Evolutionary conservation across 2,888 invertebrate genomes (phyloP), one percentile per base, ranked within the genome.

Genomic region (Parochlus steinenii): DNA sequence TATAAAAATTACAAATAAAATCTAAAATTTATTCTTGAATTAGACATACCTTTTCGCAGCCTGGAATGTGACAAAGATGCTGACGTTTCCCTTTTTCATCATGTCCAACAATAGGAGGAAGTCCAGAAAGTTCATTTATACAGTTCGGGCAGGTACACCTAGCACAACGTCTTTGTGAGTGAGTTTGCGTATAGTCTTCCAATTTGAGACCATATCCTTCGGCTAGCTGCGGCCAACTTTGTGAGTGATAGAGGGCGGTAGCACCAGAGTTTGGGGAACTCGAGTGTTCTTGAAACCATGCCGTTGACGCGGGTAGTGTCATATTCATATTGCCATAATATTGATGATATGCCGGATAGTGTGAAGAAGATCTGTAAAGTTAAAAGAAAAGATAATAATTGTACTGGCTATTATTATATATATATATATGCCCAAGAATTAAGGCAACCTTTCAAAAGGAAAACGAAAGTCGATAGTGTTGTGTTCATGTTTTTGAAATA

Each of bases 61-160:
- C 86, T 2, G 81, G 77, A 24, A 85, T 74, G 55, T 87, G 85
- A 50, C 89, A 89, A 28, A 79, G 71, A 55, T 89, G 89, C 57
- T 68, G 79, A 54, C 74, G 80, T 62, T 75, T 85, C 46, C 74
- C 82, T 4, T 69, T 67, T 40, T 70, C 69, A 64, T 74, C 86
- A 54, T 64, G 78, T 50, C 62, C 75, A 56, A 69, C 75, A 46
- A 70, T 68, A 47, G 74, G 83, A 52, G 66, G 80, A 56, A 69
- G 71, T 40, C 68, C 85, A 46, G 67, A 81, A 52, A 78, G 82
- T 64, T 72, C 87, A 45, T 69, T 77, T 45, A 74, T 71, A 55
- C 74, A 85, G 61, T 76, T 85, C n/a, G 74, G 85, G 54, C 74
- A 85, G 34, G 74, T 72, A 54, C 80, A 82, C 49, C 79, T 76